Evolutionary conservation across 2,113 vertebrate species (phyloP).

Genomic region (Hucho hucho): DNA sequence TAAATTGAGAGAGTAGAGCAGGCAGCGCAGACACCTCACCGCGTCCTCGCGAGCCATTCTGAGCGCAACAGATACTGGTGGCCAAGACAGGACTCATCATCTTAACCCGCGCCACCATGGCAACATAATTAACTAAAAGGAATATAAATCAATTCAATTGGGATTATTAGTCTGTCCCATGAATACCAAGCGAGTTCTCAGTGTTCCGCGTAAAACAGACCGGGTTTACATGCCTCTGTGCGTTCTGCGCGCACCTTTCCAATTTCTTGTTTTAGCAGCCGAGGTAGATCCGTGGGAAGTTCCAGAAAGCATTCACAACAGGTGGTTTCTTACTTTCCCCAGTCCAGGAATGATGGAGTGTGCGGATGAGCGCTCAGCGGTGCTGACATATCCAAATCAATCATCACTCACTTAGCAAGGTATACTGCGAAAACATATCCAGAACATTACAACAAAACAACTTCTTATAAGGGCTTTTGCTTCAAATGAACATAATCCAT

Average conservation of each 20-base stretch:
- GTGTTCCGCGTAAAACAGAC: constrained; percentile 37
- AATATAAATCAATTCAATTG: not conserved
- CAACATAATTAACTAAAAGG: constrained; percentile 48
- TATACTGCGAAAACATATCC: not conserved
- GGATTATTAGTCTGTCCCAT: not conserved
- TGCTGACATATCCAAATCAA: constrained; percentile 42
- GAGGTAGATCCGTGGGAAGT: constrained; percentile 39
- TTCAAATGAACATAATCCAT: not conserved
- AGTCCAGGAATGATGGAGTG: constrained; percentile 20
- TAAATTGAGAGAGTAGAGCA: constrained; percentile 92
- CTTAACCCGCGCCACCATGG: constrained; percentile 59
- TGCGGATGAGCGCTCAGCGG: constrained; percentile 20
- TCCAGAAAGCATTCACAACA: constrained; percentile 51
- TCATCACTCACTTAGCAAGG: constrained; percentile 36
- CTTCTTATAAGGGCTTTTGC: not conserved
- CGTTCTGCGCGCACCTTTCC: constrained; percentile 17
- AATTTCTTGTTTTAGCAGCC: constrained; percentile 22
- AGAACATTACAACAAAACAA: not conserved
- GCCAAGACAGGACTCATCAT: constrained; percentile 67
- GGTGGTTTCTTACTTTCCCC: constrained; percentile 53
- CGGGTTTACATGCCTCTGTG: constrained; percentile 13
- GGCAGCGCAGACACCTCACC: constrained; percentile 91
- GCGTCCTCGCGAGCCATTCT: constrained; percentile 96
- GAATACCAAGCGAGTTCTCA: not conserved
- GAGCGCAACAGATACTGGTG: constrained; percentile 55